Evolutionary conservation across 2,888 invertebrate genomes (phyloP).

Genomic region (Tuta absoluta): DNA sequence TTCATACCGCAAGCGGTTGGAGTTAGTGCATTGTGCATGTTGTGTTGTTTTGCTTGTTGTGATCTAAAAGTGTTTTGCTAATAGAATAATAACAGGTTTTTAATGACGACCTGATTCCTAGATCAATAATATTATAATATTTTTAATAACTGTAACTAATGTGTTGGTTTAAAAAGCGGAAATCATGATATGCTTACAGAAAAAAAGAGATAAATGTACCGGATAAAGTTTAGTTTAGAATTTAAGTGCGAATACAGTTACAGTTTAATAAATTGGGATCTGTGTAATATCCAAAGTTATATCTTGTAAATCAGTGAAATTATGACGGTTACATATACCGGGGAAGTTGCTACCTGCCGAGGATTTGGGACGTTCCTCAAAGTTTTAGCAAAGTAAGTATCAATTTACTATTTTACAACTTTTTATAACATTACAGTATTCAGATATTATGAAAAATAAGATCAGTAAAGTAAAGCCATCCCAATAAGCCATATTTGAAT

Average conservation of each 20-base stretch:
- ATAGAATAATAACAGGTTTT: too few relatives aligned
- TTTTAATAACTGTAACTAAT: too few relatives aligned
- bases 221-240: too few relatives aligned
- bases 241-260: not conserved
- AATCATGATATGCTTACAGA: not conserved
- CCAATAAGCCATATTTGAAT: too few relatives aligned
- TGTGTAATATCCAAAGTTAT: not conserved
- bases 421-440: not conserved
- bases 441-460: too few relatives aligned
- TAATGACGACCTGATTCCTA: too few relatives aligned
- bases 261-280: not conserved
- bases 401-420: not conserved
- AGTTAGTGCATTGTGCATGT: too few relatives aligned
- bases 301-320: conserved; percentile 33
- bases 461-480: too few relatives aligned
- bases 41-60: too few relatives aligned
- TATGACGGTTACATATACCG: conserved; percentile 94
- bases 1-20: too few relatives aligned
- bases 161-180: not conserved
- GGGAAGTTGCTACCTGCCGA: conserved; percentile 91
- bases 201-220: not conserved
- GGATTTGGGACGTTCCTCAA: conserved; percentile 94
- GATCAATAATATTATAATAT: too few relatives aligned
- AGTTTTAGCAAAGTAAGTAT: conserved; percentile 87
- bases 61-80: too few relatives aligned